A percentile compares a stretch with the other conserved stretches of the same genome.
phyloP scores from a whole-genome alignment of 2,797 vertebrate genomes.

The Peromyscus attwateri region DNA sequence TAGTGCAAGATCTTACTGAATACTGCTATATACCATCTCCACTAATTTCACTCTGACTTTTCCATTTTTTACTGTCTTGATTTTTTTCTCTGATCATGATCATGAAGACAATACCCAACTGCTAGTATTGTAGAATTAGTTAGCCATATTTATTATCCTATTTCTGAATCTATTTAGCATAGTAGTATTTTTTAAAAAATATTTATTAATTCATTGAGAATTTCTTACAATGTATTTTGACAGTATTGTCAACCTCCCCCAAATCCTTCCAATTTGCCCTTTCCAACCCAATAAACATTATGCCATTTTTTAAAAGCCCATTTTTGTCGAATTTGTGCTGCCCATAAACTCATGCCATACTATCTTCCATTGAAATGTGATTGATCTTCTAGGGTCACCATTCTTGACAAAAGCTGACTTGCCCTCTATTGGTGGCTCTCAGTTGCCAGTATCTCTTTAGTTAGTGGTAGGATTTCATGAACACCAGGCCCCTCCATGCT shows the following conservation, averaged over 20 bases:
- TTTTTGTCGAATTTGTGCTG: background rate
- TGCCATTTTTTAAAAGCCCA: background rate
- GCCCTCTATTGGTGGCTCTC: background rate
- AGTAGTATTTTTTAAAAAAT: background rate
- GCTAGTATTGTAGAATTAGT: background rate
- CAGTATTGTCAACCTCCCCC: background rate
- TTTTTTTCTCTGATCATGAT: background rate
- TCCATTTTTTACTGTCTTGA: background rate
- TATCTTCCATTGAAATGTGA: background rate
- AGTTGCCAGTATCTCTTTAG: background rate
- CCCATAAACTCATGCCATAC: no score
- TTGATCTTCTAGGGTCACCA: background rate
- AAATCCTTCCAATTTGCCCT: background rate
- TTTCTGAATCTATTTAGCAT: background rate
- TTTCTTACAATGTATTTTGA: background rate
- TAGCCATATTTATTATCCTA: background rate
- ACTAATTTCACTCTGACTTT: background rate
- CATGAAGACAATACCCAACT: slow-evolving; percentile 15
- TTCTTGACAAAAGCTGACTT: background rate
- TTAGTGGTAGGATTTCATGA: background rate
- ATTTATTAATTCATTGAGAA: background rate
- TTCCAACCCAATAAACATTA: background rate
- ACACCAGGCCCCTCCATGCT: no score
- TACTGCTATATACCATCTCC: background rate
- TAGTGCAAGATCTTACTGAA: background rate